phyloP scores from a whole-genome alignment of 2,888 invertebrate species.

The Leistus spinibarbis region DNA sequence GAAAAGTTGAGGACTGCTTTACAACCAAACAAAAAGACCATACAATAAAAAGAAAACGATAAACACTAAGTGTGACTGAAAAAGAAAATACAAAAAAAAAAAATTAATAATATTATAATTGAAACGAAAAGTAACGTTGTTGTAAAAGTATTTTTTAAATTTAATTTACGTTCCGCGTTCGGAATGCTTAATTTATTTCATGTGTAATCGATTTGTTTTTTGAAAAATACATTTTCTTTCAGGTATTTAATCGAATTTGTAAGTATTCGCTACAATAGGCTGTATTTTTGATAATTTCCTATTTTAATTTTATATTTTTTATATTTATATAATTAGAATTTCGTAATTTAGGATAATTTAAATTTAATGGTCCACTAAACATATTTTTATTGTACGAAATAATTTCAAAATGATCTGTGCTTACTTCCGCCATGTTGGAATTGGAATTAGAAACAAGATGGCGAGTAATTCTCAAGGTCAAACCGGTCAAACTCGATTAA shows the following conservation, averaged over 20 bases:
- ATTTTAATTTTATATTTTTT: constrained; percentile 36
- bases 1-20: constrained; percentile 54
- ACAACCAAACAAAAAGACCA: constrained; percentile 43
- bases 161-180: background rate
- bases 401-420: too few species aligned
- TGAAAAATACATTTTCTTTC: background rate
- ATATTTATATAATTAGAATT: constrained; percentile 28
- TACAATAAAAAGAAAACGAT: constrained; percentile 42
- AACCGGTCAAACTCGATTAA: too few species aligned
- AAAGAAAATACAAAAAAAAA: background rate
- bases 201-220: background rate
- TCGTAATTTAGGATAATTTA: constrained; percentile 35
- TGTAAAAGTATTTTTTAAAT: background rate
- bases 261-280: constrained; percentile 25
- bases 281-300: constrained; percentile 34
- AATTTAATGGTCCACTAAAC: constrained; percentile 15
- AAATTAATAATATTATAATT: background rate
- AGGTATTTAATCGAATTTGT: constrained; percentile 15
- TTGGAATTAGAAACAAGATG: too few species aligned
- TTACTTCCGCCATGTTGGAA: too few species aligned
- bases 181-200: background rate
- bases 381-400: background rate
- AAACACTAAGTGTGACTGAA: constrained; percentile 39
- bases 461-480: too few species aligned
- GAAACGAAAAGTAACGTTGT: background rate